Evolutionary conservation across 2,113 vertebrate species (phyloP).

Genomic region (Hucho hucho): DNA sequence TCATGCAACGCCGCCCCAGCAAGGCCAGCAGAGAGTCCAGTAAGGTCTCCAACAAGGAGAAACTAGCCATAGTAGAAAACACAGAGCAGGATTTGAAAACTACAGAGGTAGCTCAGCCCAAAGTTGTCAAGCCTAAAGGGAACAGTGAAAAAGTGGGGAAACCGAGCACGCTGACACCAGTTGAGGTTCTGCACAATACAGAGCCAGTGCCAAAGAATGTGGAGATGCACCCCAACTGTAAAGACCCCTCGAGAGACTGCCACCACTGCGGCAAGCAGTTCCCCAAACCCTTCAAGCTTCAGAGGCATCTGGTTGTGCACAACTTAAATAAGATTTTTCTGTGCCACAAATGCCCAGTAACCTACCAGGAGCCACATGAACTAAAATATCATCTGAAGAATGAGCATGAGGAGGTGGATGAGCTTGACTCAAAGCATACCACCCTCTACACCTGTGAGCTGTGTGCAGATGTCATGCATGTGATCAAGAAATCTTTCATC

Average conservation of each 20-base stretch:
- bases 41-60: slow-evolving; percentile 56
- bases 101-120: slow-evolving; percentile 62
- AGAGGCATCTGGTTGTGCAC: slow-evolving; percentile 95
- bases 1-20: slow-evolving; percentile 79
- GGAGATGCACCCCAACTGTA: slow-evolving; percentile 89
- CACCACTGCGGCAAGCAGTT: slow-evolving; percentile 98
- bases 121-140: slow-evolving; percentile 60
- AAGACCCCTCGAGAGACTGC: slow-evolving; percentile 94
- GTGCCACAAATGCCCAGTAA: slow-evolving; percentile 89
- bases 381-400: slow-evolving; percentile 85
- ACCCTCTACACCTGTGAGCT: slow-evolving; percentile 94
- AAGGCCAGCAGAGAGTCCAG: slow-evolving; percentile 67
- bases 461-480: slow-evolving; percentile 94
- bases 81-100: slow-evolving; percentile 47
- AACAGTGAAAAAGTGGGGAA: slow-evolving; percentile 50
- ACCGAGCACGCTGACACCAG: slow-evolving; percentile 60
- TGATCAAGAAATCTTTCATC: slow-evolving; percentile 95
- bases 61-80: slow-evolving; percentile 49
- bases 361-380: slow-evolving; percentile 85
- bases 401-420: slow-evolving; percentile 79
- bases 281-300: slow-evolving; percentile 97
- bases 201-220: slow-evolving; percentile 73
- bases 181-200: slow-evolving; percentile 68
- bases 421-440: slow-evolving; percentile 88
- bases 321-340: slow-evolving; percentile 94